Percentiles rank a stretch among this genome's conserved stretches.
These are phyloP conservation scores for Corynorhinus townsendii DNA, from an alignment of 2,113 vertebrate genomes.

Conservation along the genomic window DNA sequence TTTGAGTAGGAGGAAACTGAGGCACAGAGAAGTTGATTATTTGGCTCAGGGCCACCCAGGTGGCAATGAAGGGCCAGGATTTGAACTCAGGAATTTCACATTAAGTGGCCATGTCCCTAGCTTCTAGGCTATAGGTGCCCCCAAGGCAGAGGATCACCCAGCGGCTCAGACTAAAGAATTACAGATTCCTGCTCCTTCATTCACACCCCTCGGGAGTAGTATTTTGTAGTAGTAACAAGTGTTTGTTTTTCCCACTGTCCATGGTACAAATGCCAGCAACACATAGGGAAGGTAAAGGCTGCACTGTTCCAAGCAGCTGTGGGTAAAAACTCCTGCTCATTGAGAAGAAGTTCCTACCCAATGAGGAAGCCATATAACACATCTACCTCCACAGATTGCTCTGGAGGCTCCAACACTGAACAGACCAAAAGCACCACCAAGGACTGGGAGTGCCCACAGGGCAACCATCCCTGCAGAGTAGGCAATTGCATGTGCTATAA, in stretches of 20 bases:
- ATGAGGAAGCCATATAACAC: rapidly evolving
- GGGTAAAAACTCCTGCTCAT: not conserved
- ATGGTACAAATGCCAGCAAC: not conserved
- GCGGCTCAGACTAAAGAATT: not conserved
- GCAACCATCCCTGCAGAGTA: rapidly evolving
- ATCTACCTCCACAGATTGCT: not conserved
- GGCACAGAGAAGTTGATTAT: not conserved
- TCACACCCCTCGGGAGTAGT: not conserved
- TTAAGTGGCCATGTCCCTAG: not conserved
- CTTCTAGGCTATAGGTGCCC: too few relatives aligned
- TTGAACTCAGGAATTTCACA: not conserved
- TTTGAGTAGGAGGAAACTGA: not conserved
- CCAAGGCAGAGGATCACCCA: not conserved
- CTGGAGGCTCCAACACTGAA: not conserved
- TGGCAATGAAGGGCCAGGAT: not conserved
- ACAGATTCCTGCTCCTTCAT: not conserved
- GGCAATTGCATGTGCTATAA: rapidly evolving
- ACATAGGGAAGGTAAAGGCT: too few relatives aligned
- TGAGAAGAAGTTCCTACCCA: not conserved
- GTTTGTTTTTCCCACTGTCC: not conserved
- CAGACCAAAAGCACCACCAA: not conserved
- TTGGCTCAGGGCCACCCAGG: not conserved
- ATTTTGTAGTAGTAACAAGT: not conserved
- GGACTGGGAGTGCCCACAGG: rapidly evolving
- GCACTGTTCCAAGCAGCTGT: not conserved